These are phyloP conservation scores for Dasypogon diadema DNA, from an alignment of 2,888 invertebrate species.

Conservation along the genomic window DNA sequence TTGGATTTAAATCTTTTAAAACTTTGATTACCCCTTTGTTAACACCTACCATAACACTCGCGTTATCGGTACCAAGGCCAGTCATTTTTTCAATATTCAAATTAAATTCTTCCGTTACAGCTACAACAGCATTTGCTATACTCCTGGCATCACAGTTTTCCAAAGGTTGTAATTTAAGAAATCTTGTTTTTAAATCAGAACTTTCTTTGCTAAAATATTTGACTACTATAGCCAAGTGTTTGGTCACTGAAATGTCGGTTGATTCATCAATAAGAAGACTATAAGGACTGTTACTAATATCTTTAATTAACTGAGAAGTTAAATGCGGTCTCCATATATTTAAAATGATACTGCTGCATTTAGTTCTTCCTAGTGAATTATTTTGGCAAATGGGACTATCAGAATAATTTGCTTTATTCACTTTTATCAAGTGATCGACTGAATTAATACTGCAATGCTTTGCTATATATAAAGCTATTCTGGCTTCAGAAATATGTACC, in stretches of 20 bases:
- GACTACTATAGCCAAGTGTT: slow-evolving; percentile 12
- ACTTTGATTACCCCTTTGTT: slow-evolving; percentile 14
- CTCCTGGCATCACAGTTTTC: background rate
- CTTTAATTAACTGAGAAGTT: background rate
- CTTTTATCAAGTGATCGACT: background rate
- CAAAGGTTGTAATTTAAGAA: background rate
- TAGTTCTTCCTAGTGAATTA: background rate
- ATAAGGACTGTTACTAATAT: background rate
- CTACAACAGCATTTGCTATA: slow-evolving; percentile 3
- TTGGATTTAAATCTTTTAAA: background rate
- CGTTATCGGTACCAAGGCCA: slow-evolving; percentile 41
- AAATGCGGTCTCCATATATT: background rate
- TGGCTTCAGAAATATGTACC: background rate
- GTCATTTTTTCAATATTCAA: background rate
- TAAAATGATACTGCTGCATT: background rate
- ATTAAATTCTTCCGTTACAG: background rate
- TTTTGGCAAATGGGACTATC: background rate
- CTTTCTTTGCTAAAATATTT: background rate
- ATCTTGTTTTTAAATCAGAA: background rate
- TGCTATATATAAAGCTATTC: background rate
- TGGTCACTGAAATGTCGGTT: slow-evolving; percentile 2
- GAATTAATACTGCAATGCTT: background rate
- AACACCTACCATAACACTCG: slow-evolving; percentile 34
- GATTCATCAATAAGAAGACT: slow-evolving; percentile 43
- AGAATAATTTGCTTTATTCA: background rate